Percentiles rank a stretch among this genome's conserved stretches.
phyloP scores from a whole-genome alignment of 2,113 vertebrate genomes.

The Channa argus region DNA sequence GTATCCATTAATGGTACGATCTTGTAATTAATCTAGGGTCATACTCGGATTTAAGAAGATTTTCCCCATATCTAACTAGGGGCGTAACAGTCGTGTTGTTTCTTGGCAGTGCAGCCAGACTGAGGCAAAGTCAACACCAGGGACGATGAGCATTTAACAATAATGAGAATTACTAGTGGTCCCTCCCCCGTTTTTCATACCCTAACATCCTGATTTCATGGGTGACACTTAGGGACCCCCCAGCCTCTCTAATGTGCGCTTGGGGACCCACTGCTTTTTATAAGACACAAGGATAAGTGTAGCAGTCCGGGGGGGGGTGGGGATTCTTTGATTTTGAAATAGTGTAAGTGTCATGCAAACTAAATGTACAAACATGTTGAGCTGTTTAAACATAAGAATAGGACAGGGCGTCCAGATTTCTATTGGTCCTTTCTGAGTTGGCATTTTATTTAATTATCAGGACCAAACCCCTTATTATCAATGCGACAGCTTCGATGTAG shows the following conservation, averaged over 20 bases:
- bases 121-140: conserved; percentile 74
- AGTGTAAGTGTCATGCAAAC: conserved; percentile 33
- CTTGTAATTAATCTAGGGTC: conserved; percentile 71
- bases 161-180: conserved; percentile 86
- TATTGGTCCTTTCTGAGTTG: not conserved
- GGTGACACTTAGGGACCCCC: conserved; percentile 88
- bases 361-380: conserved; percentile 31
- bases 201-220: conserved; percentile 90
- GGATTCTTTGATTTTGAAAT: conserved; percentile 27
- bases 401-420: not conserved
- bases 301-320: conserved; percentile 12
- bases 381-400: conserved; percentile 42
- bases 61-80: conserved; percentile 37
- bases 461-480: conserved; percentile 17
- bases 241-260: conserved; percentile 81
- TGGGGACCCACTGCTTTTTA: conserved; percentile 75
- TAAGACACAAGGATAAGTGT: conserved; percentile 66
- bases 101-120: conserved; percentile 63
- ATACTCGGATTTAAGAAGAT: conserved; percentile 61
- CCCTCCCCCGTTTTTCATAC: conserved; percentile 87
- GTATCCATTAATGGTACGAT: conserved; percentile 48
- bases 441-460: conserved; percentile 15
- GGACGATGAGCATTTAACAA: conserved; percentile 82
- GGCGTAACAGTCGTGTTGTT: conserved; percentile 50
- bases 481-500: conserved; percentile 62